Conservation (phyloP, 2,888 invertebrate species). For the Lithophane socia region DNA sequence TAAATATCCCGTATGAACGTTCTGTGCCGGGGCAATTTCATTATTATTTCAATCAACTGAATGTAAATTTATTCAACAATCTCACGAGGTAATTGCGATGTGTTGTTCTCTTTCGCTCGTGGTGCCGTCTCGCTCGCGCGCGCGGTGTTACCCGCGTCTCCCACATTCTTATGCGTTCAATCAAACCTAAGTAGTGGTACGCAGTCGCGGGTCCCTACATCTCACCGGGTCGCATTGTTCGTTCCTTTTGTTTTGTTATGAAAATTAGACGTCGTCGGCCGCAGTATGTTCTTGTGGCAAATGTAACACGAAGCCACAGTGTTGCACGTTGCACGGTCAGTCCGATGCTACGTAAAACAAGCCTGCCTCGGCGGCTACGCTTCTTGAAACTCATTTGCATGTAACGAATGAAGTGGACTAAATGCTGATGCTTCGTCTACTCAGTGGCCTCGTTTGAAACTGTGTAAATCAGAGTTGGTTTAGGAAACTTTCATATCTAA, state of each 20-base stretch:
- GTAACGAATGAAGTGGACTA: conserved; percentile 21
- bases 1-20: conserved; percentile 88
- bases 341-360: conserved; percentile 29
- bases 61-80: conserved; percentile 91
- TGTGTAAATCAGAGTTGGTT: neutral
- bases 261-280: conserved; percentile 77
- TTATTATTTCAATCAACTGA: conserved; percentile 91
- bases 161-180: conserved; percentile 89
- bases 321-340: conserved; percentile 44
- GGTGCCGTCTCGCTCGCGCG: conserved; percentile 71
- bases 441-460: conserved; percentile 2
- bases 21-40: conserved; percentile 89
- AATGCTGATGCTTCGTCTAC: neutral
- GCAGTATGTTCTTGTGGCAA: conserved; percentile 66
- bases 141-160: conserved; percentile 77
- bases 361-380: conserved; percentile 14
- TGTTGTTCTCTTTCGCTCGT: conserved; percentile 74
- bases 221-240: conserved; percentile 79
- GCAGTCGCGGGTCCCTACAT: conserved; percentile 72
- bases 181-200: conserved; percentile 85
- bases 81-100: conserved; percentile 90
- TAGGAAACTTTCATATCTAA: neutral
- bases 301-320: conserved; percentile 60
- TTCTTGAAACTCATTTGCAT: conserved; percentile 53
- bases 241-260: conserved; percentile 82